Base-by-base conservation (phyloP, 2,888 invertebrate genomes). In the Malachius bipustulatus region DNA sequence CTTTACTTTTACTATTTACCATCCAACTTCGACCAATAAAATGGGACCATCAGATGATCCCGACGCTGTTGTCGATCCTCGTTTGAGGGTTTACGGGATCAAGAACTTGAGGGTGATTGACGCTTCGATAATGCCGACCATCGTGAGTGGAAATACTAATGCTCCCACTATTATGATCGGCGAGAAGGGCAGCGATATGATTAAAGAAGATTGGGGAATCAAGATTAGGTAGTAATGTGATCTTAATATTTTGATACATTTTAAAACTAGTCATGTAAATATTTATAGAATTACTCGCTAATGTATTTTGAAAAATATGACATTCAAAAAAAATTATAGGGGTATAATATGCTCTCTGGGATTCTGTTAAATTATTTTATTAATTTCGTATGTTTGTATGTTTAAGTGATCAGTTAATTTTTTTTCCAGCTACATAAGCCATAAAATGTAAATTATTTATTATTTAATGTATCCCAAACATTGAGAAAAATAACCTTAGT, bases 101-200 rank as follows among this genome's bases (percentile, higher is more conserved):
- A 72, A 76, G 1, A 79, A 80, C 15, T 60, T 88, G 14, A 68
- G 88, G 40, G 83, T 88, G 0, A 77, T 79, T 0, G 88, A 88
- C 55, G 87, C 85, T 0, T 84, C 85, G 43, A 77, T 90, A 34
- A 89, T 90, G 88, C 89, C 89, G 0, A 77, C 72, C 2, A 88
- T 90, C 40, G 75, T 87, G 9, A 88, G 85, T 55, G 89, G 89
- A 0, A 89, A 90, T 63, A 87, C 89, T 0, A 89, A 89, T 57
- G 89, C 88, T 1, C 87, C 87, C 0, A 75, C 77, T 2, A 85
- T 90, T 29, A 89, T 89, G 85, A 88, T 90, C 34, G 90, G 81
- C 1, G 89, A 90, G 52, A 89, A 89, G 57, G 87, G 77, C 1
- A 77, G 88, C 4, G 89, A 90, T 55, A 75, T 90, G 73, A 83